Evolutionary conservation across 2,797 vertebrate genomes (phyloP).

Genomic region (Epinephelus awoara): DNA sequence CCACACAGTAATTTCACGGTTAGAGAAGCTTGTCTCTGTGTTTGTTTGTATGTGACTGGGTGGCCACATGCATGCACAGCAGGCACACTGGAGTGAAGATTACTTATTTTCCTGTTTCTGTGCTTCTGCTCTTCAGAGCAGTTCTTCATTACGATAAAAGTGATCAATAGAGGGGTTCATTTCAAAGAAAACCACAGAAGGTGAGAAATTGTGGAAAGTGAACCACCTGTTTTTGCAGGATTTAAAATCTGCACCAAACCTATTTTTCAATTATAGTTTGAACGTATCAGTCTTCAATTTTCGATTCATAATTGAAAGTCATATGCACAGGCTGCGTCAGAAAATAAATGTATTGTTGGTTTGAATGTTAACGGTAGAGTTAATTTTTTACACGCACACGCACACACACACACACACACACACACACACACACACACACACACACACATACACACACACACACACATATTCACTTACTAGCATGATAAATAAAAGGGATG

Average conservation of each 20-base stretch:
- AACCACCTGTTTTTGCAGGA: background rate
- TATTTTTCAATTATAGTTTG: background rate
- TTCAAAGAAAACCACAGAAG: background rate
- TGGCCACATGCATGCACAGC: constrained; percentile 4
- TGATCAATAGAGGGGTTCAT: constrained; percentile 6
- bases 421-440: too few species aligned
- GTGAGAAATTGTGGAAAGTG: background rate
- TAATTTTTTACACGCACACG: too few species aligned
- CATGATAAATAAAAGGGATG: too few species aligned
- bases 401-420: too few species aligned
- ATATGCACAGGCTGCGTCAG: background rate
- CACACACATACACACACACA: too few species aligned
- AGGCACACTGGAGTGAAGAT: constrained; percentile 8
- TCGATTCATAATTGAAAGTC: too few species aligned
- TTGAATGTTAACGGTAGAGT: too few species aligned
- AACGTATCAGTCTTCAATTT: background rate
- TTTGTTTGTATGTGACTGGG: constrained; percentile 23
- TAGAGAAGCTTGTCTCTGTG: constrained; percentile 3
- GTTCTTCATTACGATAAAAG: background rate
- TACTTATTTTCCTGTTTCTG: background rate
- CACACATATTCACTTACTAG: too few species aligned
- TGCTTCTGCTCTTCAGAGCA: background rate
- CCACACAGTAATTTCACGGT: constrained; percentile 35
- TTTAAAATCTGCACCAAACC: constrained; percentile 1
- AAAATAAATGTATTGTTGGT: too few species aligned